These are phyloP conservation scores for Ectobius pallidus DNA, from an alignment of 2,888 invertebrate species.

Conservation along the genomic window DNA sequence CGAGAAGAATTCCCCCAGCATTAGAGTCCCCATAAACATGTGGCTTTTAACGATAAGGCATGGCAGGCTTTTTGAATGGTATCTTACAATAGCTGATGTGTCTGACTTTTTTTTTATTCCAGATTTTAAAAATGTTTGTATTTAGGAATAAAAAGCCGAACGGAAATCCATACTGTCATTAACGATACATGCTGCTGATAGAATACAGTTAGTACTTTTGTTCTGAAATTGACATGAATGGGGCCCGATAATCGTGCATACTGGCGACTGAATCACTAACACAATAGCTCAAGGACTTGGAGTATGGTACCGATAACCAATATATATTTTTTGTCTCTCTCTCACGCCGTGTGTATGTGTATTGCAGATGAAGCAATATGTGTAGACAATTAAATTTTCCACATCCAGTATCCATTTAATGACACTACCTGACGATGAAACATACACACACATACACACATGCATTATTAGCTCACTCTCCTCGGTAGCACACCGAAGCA, in stretches of 20 bases:
- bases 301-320: constrained; percentile 21
- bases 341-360: neutral
- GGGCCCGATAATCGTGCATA: constrained; percentile 15
- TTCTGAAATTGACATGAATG: constrained; percentile 3
- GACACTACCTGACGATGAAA: constrained; percentile 30
- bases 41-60: too few species aligned
- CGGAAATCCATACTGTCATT: neutral
- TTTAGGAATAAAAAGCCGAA: too few species aligned
- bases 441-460: neutral
- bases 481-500: neutral
- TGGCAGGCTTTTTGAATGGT: too few species aligned
- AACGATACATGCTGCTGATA: neutral
- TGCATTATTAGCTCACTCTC: constrained; percentile 13
- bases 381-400: constrained; percentile 30
- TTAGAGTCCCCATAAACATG: too few species aligned
- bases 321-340: constrained; percentile 21
- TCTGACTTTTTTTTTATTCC: too few species aligned
- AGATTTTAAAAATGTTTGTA: too few species aligned
- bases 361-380: constrained; percentile 24
- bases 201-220: neutral
- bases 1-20: too few species aligned
- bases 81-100: too few species aligned
- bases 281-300: constrained; percentile 25
- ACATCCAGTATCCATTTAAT: constrained; percentile 30
- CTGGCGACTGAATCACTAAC: neutral